These are phyloP conservation scores for Parasteatoda lunata DNA, from an alignment of 2,888 invertebrate genomes.

Conservation along the genomic window DNA sequence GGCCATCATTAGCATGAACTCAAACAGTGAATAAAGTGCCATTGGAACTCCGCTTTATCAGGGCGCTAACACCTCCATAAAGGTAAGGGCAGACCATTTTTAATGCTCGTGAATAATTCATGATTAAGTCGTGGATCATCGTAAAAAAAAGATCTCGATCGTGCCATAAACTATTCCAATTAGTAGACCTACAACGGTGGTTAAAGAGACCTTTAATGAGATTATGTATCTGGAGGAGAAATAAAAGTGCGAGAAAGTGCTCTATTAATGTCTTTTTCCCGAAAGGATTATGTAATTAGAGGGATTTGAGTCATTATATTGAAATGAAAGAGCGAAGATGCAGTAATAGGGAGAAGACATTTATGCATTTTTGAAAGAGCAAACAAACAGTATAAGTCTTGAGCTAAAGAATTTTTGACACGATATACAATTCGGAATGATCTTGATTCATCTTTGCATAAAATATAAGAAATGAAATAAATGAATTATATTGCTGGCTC, in stretches of 20 bases:
- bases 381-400: too few species aligned
- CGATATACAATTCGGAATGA: too few species aligned
- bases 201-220: constrained; percentile 4
- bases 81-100: background rate
- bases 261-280: background rate
- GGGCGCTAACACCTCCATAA: constrained; percentile 61
- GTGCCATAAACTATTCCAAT: background rate
- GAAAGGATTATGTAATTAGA: constrained; percentile 4
- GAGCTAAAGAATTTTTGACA: too few species aligned
- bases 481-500: too few species aligned
- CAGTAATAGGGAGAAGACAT: too few species aligned
- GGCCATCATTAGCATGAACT: constrained; percentile 52
- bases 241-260: background rate
- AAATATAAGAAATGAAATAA: too few species aligned
- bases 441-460: too few species aligned
- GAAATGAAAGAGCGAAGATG: too few species aligned
- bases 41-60: constrained; percentile 50
- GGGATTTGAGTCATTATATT: too few species aligned
- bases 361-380: too few species aligned
- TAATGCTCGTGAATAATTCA: constrained; percentile 2
- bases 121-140: constrained; percentile 10
- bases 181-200: background rate
- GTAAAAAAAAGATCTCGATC: background rate
- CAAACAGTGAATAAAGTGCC: constrained; percentile 42
- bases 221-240: background rate